These are phyloP conservation scores for Spodoptera frugiperda DNA, from an alignment of 1,140 invertebrate genomes.

Conservation along the genomic window DNA sequence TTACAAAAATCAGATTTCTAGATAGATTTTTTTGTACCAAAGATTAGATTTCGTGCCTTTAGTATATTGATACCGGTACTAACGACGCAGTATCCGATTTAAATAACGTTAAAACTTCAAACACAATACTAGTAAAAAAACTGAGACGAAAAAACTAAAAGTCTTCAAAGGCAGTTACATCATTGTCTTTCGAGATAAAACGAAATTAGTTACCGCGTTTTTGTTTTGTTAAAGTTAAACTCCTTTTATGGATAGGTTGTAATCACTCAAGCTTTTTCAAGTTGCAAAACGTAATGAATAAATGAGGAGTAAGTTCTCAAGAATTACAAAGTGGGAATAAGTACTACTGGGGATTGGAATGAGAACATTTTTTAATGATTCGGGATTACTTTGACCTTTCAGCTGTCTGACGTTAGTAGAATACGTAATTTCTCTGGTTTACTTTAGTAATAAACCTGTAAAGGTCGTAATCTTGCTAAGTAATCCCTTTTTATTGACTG, in stretches of 20 bases:
- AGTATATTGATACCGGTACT: slow-evolving; percentile 5
- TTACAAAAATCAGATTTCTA: no score
- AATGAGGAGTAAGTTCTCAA: not conserved
- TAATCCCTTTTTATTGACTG: no score
- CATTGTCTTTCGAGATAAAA: slow-evolving; percentile 30
- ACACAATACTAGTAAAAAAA: slow-evolving; percentile 12
- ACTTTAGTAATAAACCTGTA: not conserved
- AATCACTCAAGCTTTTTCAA: slow-evolving; percentile 13
- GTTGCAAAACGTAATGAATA: slow-evolving; percentile 25
- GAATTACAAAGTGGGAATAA: not conserved
- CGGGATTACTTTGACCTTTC: slow-evolving; percentile 23
- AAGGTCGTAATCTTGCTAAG: no score
- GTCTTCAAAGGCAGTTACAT: slow-evolving; percentile 18
- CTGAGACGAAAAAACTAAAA: slow-evolving; percentile 29
- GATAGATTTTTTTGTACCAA: no score
- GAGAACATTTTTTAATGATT: not conserved
- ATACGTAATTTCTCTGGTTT: not conserved
- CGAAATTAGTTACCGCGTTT: not conserved
- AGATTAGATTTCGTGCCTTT: no score
- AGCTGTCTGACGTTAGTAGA: not conserved
- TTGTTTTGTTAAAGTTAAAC: slow-evolving; percentile 9
- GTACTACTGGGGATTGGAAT: not conserved
- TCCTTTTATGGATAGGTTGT: slow-evolving; percentile 12
- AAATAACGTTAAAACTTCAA: slow-evolving; percentile 6
- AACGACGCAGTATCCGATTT: slow-evolving; percentile 2